Conservation (phyloP, 2,113 vertebrate genomes). For the Caranx ignobilis region DNA sequence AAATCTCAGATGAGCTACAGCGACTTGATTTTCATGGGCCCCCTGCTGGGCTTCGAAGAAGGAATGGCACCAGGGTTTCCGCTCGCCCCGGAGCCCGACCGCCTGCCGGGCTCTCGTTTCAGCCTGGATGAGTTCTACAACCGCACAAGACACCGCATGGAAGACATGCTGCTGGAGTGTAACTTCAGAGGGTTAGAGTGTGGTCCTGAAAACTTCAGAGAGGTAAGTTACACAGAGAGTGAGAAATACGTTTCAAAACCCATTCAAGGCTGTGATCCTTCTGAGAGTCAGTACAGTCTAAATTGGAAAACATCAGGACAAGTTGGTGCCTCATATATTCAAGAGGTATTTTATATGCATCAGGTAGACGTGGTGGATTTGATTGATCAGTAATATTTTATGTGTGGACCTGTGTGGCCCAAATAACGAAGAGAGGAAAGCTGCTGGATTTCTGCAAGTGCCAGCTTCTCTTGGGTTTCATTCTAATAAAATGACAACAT, state of each 20-base stretch:
- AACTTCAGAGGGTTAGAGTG: slow-evolving; percentile 89
- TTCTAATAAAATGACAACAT: slow-evolving; percentile 12
- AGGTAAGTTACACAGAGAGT: slow-evolving; percentile 84
- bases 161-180: slow-evolving; percentile 96
- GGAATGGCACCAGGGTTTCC: slow-evolving; percentile 89
- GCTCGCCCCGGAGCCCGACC: slow-evolving; percentile 82
- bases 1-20: slow-evolving; percentile 91
- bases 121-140: slow-evolving; percentile 91
- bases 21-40: slow-evolving; percentile 92
- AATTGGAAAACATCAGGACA: slow-evolving; percentile 8
- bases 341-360: neutral
- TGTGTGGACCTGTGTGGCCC: neutral
- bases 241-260: neutral
- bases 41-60: slow-evolving; percentile 89
- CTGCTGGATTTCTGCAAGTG: neutral
- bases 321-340: slow-evolving; percentile 5
- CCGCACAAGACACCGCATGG: slow-evolving; percentile 91
- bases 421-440: neutral
- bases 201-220: slow-evolving; percentile 88
- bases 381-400: slow-evolving; percentile 22
- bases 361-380: slow-evolving; percentile 18
- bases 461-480: slow-evolving; percentile 7
- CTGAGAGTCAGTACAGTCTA: neutral
- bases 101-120: slow-evolving; percentile 79
- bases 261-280: slow-evolving; percentile 26